Evolutionary conservation across 1,140 invertebrate species (phyloP).

Genomic region (Caenorhabditis latens): DNA sequence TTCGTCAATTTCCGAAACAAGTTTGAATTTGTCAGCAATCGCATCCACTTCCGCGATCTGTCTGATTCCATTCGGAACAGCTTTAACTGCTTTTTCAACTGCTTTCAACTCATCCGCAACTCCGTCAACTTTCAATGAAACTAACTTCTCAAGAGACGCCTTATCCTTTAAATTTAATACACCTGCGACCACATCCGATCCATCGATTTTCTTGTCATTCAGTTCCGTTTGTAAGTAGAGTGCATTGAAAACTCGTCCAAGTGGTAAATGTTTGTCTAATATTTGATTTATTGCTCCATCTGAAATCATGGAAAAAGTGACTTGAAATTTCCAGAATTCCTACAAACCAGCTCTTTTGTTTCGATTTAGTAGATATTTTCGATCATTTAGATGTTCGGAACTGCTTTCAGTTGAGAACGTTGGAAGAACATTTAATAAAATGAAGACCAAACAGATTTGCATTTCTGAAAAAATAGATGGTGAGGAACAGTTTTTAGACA

Average conservation of each 20-base stretch:
- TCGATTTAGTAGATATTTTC: no score
- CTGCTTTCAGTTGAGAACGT: no score
- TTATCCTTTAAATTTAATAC: not conserved
- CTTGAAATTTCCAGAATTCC: no score
- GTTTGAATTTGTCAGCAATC: not conserved
- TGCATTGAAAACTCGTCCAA: slow-evolving; percentile 11
- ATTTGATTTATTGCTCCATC: not conserved
- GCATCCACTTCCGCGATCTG: not conserved
- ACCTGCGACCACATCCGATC: not conserved
- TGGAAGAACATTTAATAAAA: no score
- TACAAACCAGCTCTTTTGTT: no score
- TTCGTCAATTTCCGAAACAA: no score
- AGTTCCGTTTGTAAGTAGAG: not conserved
- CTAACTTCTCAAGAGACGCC: not conserved
- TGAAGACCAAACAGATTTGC: no score
- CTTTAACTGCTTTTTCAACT: not conserved
- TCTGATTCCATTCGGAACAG: no score
- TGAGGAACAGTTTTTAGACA: no score
- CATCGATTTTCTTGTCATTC: not conserved
- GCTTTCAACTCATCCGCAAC: not conserved
- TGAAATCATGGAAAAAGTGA: no score
- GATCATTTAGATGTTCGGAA: no score
- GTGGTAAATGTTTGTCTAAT: not conserved
- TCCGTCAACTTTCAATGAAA: not conserved
- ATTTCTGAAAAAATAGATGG: no score